phyloP scores from a whole-genome alignment of 2,888 invertebrate species.

The Glaucopsyche alexis region DNA sequence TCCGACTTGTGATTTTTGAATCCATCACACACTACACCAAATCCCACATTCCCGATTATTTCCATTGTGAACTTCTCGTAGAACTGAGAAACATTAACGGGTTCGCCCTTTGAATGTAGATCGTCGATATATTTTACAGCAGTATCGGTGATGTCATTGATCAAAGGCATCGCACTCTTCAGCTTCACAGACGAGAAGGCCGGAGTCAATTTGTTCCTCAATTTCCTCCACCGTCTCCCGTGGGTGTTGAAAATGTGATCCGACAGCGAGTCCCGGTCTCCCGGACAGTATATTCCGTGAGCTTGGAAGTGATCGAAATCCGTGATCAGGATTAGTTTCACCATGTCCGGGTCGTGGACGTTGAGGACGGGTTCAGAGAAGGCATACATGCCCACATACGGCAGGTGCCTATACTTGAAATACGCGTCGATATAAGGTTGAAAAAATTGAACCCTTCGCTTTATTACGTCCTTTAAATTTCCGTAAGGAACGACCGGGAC shows the following conservation, averaged over 20 bases:
- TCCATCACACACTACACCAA: conserved; percentile 81
- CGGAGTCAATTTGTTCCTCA: conserved; percentile 82
- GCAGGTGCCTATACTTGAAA: conserved; percentile 68
- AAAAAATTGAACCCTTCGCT: conserved; percentile 79
- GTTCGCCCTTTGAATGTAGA: conserved; percentile 49
- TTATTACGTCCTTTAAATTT: conserved; percentile 77
- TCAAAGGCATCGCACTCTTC: conserved; percentile 82
- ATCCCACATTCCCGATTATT: conserved; percentile 81
- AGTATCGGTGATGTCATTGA: conserved; percentile 78
- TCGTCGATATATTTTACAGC: conserved; percentile 66
- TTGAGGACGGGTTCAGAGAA: conserved; percentile 81
- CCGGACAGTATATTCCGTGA: conserved; percentile 82
- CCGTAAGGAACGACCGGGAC: conserved; percentile 83
- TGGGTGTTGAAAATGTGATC: conserved; percentile 80
- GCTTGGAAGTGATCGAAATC: conserved; percentile 84
- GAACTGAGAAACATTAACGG: conserved; percentile 77
- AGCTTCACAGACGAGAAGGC: conserved; percentile 84
- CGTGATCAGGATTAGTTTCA: conserved; percentile 79
- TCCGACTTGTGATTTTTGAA: conserved; percentile 77
- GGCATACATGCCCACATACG: conserved; percentile 81
- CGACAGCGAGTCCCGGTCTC: conserved; percentile 80
- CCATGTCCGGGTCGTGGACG: conserved; percentile 81
- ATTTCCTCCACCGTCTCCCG: conserved; percentile 81
- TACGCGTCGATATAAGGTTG: conserved; percentile 82
- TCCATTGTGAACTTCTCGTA: conserved; percentile 81